phyloP scores from a whole-genome alignment of 2,888 invertebrate genomes.

The Nephrotoma guestfalica region DNA sequence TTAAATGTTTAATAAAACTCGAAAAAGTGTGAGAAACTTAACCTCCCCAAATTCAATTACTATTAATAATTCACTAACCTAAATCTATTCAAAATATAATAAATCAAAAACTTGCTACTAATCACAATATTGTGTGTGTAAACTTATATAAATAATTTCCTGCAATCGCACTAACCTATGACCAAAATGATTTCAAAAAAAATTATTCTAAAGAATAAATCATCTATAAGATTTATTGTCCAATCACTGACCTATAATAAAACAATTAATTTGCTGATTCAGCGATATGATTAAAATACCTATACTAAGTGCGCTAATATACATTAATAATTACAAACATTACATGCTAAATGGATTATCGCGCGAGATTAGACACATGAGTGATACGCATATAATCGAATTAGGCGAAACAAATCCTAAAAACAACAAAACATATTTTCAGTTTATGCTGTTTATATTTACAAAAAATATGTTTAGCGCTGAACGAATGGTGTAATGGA shows the following conservation, averaged over 20 bases:
- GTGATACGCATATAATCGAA: neutral
- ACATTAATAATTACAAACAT: neutral
- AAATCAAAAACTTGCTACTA: no score
- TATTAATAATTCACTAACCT: no score
- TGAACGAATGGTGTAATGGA: neutral
- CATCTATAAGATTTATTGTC: neutral
- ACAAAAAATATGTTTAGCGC: no score
- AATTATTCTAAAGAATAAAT: neutral
- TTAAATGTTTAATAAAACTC: no score
- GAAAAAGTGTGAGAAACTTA: no score
- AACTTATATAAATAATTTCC: no score
- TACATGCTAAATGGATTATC: neutral
- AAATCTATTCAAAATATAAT: no score
- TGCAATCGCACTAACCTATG: neutral
- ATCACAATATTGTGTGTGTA: no score
- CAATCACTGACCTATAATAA: neutral
- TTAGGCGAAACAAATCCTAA: neutral
- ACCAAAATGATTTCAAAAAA: neutral
- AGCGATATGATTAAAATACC: neutral
- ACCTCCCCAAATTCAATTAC: no score
- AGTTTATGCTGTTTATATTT: neutral
- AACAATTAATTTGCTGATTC: neutral
- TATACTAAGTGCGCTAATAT: neutral
- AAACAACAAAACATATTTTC: neutral
- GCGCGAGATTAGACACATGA: neutral